Conservation (phyloP, 2,113 vertebrate species). For the Condylura cristata region DNA sequence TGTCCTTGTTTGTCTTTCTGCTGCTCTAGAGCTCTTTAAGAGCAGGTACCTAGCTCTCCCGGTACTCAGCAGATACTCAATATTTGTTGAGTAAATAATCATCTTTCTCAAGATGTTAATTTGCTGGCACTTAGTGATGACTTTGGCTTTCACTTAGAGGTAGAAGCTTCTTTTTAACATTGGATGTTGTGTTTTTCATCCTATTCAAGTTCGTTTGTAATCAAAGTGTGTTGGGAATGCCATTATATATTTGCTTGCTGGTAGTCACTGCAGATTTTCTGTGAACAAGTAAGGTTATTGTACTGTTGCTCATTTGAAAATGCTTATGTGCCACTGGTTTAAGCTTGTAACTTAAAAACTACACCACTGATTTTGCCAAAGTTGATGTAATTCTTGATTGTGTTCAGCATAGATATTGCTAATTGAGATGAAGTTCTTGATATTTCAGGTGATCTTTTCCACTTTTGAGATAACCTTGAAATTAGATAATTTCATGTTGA, state of each 20-base stretch:
- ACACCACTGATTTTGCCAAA: not conserved
- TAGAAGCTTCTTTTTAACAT: slow-evolving; percentile 36
- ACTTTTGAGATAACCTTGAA: slow-evolving; percentile 13
- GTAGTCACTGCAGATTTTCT: not conserved
- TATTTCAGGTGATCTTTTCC: slow-evolving; percentile 31
- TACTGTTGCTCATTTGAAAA: slow-evolving; percentile 38
- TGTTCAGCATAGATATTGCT: slow-evolving; percentile 19
- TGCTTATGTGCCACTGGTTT: not conserved
- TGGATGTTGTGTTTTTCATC: not conserved
- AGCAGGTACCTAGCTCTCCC: not conserved
- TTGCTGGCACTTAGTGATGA: not conserved
- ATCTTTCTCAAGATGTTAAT: slow-evolving; percentile 25
- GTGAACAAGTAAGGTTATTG: not conserved
- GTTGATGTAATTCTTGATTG: not conserved
- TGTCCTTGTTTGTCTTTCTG: not conserved
- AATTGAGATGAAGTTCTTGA: slow-evolving; percentile 32
- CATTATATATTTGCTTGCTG: not conserved
- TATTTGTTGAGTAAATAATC: slow-evolving; percentile 42
- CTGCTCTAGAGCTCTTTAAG: not conserved
- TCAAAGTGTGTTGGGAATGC: not conserved
- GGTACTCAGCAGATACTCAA: not conserved
- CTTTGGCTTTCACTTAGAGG: slow-evolving; percentile 22
- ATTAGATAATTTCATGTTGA: slow-evolving; percentile 9
- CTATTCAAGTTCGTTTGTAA: not conserved
- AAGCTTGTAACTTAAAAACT: slow-evolving; percentile 33